Evolutionary conservation across 2,888 invertebrate species (phyloP).

Genomic region (Xanthia togata): DNA sequence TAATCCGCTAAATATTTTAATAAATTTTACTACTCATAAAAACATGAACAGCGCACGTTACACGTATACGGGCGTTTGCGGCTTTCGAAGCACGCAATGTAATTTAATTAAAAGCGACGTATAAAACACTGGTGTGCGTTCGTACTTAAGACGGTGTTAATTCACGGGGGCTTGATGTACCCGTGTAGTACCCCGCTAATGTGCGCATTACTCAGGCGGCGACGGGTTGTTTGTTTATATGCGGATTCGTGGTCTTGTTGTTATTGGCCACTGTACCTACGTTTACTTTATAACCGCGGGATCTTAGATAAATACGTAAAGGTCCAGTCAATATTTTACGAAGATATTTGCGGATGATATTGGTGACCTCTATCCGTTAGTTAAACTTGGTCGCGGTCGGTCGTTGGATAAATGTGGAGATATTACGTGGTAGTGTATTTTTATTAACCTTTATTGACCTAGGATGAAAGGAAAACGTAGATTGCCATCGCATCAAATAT

Average conservation of each 20-base stretch:
- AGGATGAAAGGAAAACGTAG: conserved; percentile 52
- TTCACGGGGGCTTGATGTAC: conserved; percentile 80
- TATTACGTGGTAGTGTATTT: conserved; percentile 40
- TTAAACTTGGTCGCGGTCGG: conserved; percentile 37
- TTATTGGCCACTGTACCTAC: conserved; percentile 58
- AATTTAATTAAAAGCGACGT: conserved; percentile 86
- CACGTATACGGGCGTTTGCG: conserved; percentile 71
- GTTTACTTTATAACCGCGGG: conserved; percentile 58
- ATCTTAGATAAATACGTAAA: conserved; percentile 64
- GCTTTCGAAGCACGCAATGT: conserved; percentile 82
- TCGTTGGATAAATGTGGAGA: conserved; percentile 35
- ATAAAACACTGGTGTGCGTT: conserved; percentile 82
- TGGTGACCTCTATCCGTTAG: conserved; percentile 53
- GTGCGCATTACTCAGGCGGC: conserved; percentile 79
- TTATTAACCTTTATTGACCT: conserved; percentile 58
- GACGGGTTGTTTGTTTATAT: conserved; percentile 73
- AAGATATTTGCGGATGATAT: conserved; percentile 57
- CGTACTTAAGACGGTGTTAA: conserved; percentile 81
- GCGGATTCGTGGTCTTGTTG: conserved; percentile 68
- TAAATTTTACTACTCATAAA: conserved; percentile 68
- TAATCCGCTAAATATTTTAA: conserved; percentile 70
- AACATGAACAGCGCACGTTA: conserved; percentile 68
- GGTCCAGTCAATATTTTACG: conserved; percentile 62
- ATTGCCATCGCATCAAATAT: conserved; percentile 17
- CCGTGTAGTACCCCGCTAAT: conserved; percentile 75